Conservation (phyloP, 2,113 vertebrate species). For the Xyrauchen texanus region DNA sequence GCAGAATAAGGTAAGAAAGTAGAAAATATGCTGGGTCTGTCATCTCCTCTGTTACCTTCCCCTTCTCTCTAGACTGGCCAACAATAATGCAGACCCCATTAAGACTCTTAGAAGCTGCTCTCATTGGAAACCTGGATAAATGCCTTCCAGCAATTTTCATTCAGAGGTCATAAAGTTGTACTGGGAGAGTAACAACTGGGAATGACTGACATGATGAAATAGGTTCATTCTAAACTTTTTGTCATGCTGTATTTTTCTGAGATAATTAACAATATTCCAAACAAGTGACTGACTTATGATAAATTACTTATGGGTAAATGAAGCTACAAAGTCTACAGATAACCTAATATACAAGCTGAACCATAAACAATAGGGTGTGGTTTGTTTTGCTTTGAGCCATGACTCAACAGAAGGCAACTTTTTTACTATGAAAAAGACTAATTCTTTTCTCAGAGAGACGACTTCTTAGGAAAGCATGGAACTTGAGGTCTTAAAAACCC, state of each 20-base stretch:
- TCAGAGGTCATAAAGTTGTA: not conserved
- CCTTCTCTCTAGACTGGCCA: constrained; percentile 20
- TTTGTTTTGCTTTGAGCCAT: constrained; percentile 2
- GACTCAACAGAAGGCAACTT: constrained; percentile 3
- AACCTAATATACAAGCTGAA: not conserved
- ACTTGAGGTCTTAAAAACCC: not conserved
- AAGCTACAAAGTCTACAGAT: constrained; percentile 9
- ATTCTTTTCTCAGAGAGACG: not conserved
- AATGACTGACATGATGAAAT: not conserved
- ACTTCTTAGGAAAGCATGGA: constrained; percentile 6
- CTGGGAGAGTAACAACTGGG: not conserved
- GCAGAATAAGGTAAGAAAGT: constrained; percentile 14
- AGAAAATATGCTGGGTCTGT: too few relatives aligned
- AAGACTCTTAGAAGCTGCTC: not conserved
- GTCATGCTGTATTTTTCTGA: not conserved
- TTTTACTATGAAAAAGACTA: not conserved
- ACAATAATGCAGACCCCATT: constrained; percentile 45
- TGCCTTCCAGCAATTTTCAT: constrained; percentile 30
- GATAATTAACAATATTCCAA: not conserved
- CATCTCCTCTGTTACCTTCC: not conserved
- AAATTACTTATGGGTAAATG: not conserved
- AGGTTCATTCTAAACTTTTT: not conserved
- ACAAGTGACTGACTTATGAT: not conserved
- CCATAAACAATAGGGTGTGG: constrained; percentile 33
- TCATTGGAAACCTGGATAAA: constrained; percentile 24